Evolutionary conservation across 1,140 invertebrate genomes (phyloP), one percentile per base, ranked within the genome.

Genomic region (Holcopasites calliopsidis): DNA sequence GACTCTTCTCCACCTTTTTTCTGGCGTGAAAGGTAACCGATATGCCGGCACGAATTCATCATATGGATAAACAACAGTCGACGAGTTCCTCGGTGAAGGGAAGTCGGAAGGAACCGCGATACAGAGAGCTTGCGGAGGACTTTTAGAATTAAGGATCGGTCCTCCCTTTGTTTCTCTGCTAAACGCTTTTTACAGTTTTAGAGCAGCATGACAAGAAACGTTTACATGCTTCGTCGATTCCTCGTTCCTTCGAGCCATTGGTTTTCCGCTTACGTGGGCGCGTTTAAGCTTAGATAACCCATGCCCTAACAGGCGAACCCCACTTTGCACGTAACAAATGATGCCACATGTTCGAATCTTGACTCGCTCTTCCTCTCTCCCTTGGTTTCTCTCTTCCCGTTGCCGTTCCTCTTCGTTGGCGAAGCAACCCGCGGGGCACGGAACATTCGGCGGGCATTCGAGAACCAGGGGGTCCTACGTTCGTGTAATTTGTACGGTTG

Each of bases 311-410:
- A 42, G 50, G 72, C 77, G 70, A 65, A 84, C 77, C 85, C 82
- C 71, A 80, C 52, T 85, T 86, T 64, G 80, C 74, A 82, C 80
- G 79, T 90, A 90, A 92, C 90, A 91, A 92, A 92, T 91, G 90
- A 92, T 86, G 89, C 91, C 91, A 92, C 90, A 92, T 92, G 91
- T 90, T 92, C 90, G 80, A 82, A 88, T 90, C 90, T 91, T 90
- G 82, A 85, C 74, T 85, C 74, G 71, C 44, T 64, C 54, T 65
- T 54, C 3, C 18, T 65, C 66, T 49, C 54, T 65, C n/a, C 26
- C 50, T 64, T 38, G 16, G 35, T 55, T 2, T 44, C 42, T 21
- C 60, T 47, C 2, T 58, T 35, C 26, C 18, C 21, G 38, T 33
- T 13, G 11, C 60, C 31, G 28, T 38, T 38, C 16, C 40, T 60